Conservation (phyloP, 2,888 invertebrate species). For the Subacronicta megacephala region DNA sequence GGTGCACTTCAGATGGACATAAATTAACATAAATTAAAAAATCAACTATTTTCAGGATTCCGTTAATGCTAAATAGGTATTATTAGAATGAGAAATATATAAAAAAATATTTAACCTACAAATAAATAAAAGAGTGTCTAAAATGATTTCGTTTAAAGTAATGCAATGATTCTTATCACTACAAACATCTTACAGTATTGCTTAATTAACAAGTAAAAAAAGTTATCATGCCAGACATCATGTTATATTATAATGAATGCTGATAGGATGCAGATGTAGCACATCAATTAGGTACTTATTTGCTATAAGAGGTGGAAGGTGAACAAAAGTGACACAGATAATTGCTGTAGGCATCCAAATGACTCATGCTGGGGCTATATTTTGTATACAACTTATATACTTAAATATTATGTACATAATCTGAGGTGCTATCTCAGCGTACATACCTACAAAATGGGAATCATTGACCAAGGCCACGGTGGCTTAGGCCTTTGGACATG, state of each 20-base stretch:
- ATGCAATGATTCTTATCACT: too few relatives aligned
- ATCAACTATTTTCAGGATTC: too few relatives aligned
- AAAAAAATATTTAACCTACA: too few relatives aligned
- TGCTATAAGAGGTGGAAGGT: slow-evolving; percentile 22
- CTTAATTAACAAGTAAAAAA: background rate
- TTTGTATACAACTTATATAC: slow-evolving; percentile 33
- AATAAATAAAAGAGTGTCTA: too few relatives aligned
- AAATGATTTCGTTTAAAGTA: too few relatives aligned
- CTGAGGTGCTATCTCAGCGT: slow-evolving; percentile 45
- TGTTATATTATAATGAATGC: background rate
- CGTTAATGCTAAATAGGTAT: too few relatives aligned
- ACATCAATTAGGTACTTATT: slow-evolving; percentile 19
- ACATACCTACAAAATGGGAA: slow-evolving; percentile 43
- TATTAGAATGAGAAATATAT: too few relatives aligned
- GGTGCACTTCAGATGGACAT: too few relatives aligned
- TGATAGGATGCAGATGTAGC: slow-evolving; percentile 1
- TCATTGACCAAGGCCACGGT: slow-evolving; percentile 49
- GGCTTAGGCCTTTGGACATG: slow-evolving; percentile 53
- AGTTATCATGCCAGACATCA: background rate
- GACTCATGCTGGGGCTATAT: slow-evolving; percentile 42
- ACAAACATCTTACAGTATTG: background rate
- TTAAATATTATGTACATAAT: slow-evolving; percentile 26
- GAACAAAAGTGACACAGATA: slow-evolving; percentile 32
- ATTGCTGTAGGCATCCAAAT: slow-evolving; percentile 11
- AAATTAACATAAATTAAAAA: too few relatives aligned